phyloP scores from a whole-genome alignment of 2,113 vertebrate species.

The Archilochus colubris region DNA sequence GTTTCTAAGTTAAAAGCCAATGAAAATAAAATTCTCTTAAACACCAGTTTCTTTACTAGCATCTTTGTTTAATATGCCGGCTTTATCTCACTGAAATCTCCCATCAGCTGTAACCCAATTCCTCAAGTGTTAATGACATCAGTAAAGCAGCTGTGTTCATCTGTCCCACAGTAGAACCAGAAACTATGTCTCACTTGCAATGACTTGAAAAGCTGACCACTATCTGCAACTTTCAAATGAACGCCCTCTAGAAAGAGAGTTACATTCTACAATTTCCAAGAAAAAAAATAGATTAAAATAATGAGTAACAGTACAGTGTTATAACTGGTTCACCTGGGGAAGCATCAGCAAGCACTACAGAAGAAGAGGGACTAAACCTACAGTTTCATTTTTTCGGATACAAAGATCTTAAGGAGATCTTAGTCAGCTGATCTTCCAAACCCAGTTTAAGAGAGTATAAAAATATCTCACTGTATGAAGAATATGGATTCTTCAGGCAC shows the following conservation, averaged over 20 bases:
- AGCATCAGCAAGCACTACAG: neutral
- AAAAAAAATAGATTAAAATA: neutral
- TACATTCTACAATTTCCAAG: neutral
- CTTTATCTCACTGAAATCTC: neutral
- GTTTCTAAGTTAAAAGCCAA: neutral
- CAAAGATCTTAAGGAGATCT: neutral
- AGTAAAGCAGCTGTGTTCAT: neutral
- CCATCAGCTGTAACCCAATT: neutral
- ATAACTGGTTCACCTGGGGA: neutral
- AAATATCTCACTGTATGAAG: neutral
- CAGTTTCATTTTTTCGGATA: neutral
- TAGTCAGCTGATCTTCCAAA: neutral
- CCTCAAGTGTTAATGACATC: neutral
- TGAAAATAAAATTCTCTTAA: neutral
- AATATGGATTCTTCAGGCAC: neutral
- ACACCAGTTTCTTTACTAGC: neutral
- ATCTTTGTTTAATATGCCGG: neutral
- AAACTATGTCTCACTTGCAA: neutral
- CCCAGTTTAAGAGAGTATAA: neutral
- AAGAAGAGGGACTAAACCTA: neutral
- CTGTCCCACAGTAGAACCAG: neutral
- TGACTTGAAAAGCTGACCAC: neutral
- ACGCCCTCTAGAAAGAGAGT: neutral
- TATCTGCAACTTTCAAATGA: neutral
- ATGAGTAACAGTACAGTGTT: neutral